Conservation (phyloP, 2,113 vertebrate species). For the Gnathonemus longibarbis region DNA sequence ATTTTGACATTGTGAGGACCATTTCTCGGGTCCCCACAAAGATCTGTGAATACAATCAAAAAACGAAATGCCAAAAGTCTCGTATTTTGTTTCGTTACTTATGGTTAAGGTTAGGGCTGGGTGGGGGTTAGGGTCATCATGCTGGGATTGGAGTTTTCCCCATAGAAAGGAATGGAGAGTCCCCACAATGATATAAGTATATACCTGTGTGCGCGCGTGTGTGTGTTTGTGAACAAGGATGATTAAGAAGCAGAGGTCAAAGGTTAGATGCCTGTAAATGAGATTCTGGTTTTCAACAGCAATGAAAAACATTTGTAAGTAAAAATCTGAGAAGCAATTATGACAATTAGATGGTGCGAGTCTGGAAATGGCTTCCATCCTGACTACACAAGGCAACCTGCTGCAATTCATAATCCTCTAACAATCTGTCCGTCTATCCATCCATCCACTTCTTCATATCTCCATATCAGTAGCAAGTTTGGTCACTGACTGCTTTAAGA, state of each 20-base stretch:
- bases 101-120: neutral
- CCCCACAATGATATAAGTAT: neutral
- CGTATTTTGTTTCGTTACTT: too few relatives aligned
- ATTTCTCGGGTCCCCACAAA: neutral
- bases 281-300: neutral
- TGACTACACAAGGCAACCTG: neutral
- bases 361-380: neutral
- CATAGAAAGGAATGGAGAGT: neutral
- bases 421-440: neutral
- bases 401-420: neutral
- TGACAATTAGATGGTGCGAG: neutral
- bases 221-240: neutral
- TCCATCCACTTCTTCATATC: neutral
- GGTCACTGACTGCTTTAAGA: neutral
- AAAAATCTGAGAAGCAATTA: neutral
- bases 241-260: neutral
- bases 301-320: neutral
- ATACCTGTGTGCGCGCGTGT: neutral
- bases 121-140: neutral
- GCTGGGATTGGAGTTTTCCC: neutral
- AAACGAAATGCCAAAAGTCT: neutral
- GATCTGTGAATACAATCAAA: neutral
- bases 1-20: neutral
- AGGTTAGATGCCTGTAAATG: neutral
- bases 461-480: neutral